A percentile compares a stretch with the other conserved stretches of the same genome.
Evolutionary conservation across 2,113 vertebrate genomes (phyloP).

Genomic region (Aegypius monachus): DNA sequence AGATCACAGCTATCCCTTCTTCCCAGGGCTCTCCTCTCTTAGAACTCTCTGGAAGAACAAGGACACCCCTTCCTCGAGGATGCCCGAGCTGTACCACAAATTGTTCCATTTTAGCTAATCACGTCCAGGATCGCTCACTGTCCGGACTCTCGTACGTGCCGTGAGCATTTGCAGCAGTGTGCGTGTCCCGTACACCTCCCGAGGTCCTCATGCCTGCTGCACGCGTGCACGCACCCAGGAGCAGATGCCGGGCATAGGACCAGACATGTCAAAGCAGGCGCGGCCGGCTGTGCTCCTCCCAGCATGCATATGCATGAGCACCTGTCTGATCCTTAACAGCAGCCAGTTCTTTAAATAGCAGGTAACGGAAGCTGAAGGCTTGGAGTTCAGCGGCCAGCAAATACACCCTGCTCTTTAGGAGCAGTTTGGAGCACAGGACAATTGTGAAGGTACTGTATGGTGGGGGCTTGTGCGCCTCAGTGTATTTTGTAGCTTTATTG

Average conservation of each 20-base stretch:
- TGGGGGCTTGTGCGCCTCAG: background rate
- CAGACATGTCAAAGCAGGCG: background rate
- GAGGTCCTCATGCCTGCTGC: background rate
- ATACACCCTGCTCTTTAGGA: background rate
- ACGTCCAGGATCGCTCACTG: fast-evolving
- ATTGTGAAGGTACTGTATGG: background rate
- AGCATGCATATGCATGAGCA: background rate
- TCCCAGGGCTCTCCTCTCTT: background rate
- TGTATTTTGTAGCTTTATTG: background rate
- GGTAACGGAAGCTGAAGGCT: background rate
- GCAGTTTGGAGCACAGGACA: background rate
- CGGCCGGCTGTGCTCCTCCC: background rate
- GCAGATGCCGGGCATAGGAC: background rate
- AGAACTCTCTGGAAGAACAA: background rate
- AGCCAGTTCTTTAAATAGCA: background rate
- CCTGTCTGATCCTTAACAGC: background rate
- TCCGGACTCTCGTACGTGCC: background rate
- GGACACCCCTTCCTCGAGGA: background rate
- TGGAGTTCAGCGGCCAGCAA: background rate
- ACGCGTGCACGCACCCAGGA: fast-evolving
- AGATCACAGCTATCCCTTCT: background rate
- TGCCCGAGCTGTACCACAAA: background rate
- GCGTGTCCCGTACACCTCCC: background rate
- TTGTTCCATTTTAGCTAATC: background rate
- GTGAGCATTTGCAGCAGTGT: fast-evolving